Percentiles rank a stretch among this genome's conserved stretches.
Evolutionary conservation across 2,888 invertebrate species (phyloP).

Genomic region (Epirrhoe alternata): DNA sequence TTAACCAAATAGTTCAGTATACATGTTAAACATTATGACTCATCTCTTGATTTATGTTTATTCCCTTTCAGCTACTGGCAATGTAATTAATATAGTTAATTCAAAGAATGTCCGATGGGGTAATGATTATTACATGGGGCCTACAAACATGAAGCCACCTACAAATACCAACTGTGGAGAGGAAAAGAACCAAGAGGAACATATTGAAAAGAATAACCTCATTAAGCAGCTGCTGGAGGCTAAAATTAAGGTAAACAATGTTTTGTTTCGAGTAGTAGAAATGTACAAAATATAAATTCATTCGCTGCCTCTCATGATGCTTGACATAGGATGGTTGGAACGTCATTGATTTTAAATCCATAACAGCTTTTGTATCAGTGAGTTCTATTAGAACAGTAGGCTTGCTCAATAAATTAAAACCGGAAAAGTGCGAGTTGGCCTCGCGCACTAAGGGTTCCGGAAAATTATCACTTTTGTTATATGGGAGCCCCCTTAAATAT

Average conservation of each 20-base stretch:
- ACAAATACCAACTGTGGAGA: conserved; percentile 51
- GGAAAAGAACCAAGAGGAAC: conserved; percentile 45
- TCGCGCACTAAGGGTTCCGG: no score
- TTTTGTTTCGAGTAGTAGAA: conserved; percentile 2
- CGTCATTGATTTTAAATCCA: no score
- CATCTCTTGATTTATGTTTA: conserved; percentile 24
- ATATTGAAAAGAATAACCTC: conserved; percentile 65
- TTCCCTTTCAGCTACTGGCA: conserved; percentile 71
- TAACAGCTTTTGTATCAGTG: no score
- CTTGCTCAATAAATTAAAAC: no score
- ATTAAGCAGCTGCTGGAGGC: conserved; percentile 71
- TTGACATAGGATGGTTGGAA: no score
- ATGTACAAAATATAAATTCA: no score
- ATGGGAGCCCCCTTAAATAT: no score
- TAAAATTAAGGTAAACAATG: conserved; percentile 61
- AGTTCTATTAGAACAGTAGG: no score
- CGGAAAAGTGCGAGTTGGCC: no score
- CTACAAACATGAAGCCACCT: conserved; percentile 47
- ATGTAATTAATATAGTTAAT: conserved; percentile 80
- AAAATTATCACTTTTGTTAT: no score
- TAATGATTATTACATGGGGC: conserved; percentile 72
- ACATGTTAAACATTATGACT: conserved; percentile 5
- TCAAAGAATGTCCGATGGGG: conserved; percentile 76
- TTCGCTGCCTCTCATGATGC: no score
- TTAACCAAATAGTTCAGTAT: neutral